Percentiles rank a stretch among this genome's conserved stretches.
Conservation (phyloP, 92 coral and sea anemone genomes). For the Heteractis magnifica region DNA sequence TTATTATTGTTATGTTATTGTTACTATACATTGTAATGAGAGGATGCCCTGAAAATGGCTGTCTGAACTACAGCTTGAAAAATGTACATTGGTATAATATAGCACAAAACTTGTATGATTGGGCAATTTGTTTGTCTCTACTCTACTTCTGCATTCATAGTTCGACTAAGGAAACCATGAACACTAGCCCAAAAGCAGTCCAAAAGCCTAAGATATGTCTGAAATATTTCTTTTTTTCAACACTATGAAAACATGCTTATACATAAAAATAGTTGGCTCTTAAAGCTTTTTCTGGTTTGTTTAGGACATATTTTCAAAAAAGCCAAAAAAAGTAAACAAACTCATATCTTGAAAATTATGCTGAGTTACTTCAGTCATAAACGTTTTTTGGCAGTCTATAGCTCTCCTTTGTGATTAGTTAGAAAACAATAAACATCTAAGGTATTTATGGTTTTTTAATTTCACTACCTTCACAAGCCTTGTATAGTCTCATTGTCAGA, state of each 20-base stretch:
- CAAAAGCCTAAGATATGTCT: not conserved
- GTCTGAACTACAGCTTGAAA: not conserved
- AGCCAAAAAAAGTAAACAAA: too few relatives aligned
- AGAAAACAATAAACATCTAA: too few relatives aligned
- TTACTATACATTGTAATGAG: not conserved
- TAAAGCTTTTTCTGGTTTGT: not conserved
- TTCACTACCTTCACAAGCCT: not conserved
- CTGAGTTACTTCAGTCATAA: not conserved
- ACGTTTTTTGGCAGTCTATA: not conserved
- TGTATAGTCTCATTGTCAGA: conserved; percentile 9
- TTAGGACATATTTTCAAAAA: not conserved
- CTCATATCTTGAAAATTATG: not conserved
- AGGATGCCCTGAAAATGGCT: not conserved
- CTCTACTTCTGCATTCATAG: too few relatives aligned
- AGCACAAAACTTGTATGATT: not conserved
- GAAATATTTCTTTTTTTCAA: not conserved
- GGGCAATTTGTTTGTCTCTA: not conserved
- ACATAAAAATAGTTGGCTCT: not conserved
- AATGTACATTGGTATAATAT: not conserved
- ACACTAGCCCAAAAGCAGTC: too few relatives aligned
- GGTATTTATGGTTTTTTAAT: not conserved
- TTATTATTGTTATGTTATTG: too few relatives aligned
- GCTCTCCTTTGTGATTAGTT: not conserved
- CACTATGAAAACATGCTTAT: not conserved
- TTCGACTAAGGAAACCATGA: too few relatives aligned